Conservation (phyloP, 2,797 vertebrate genomes). For the Pterois miles region DNA sequence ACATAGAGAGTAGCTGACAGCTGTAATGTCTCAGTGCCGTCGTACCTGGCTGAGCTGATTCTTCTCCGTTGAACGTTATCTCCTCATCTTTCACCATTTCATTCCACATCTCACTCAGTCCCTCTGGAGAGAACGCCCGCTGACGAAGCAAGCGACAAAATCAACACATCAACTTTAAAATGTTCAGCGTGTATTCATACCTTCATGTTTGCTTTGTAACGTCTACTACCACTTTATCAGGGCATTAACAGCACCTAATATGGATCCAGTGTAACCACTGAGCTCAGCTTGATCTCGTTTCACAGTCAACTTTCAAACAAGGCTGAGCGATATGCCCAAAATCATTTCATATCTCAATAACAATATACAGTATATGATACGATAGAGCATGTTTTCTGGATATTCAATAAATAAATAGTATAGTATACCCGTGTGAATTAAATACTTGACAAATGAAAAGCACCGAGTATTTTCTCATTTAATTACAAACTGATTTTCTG, state of each 20-base stretch:
- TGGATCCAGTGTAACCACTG: background rate
- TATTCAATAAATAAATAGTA: too few species aligned
- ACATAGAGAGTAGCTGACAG: background rate
- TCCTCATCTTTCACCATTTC: constrained; percentile 99
- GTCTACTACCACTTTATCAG: background rate
- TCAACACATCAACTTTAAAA: background rate
- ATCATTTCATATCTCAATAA: too few species aligned
- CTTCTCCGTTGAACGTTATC: constrained; percentile 91
- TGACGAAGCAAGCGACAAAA: constrained; percentile 57
- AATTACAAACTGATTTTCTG: too few species aligned
- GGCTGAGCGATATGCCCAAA: too few species aligned
- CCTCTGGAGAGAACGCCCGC: constrained; percentile 96
- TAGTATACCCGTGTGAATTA: too few species aligned
- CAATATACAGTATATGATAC: too few species aligned
- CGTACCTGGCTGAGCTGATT: constrained; percentile 87
- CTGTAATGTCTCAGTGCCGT: constrained; percentile 15
- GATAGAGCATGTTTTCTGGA: too few species aligned
- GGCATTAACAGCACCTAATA: background rate
- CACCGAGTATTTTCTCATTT: too few species aligned
- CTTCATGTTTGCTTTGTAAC: background rate
- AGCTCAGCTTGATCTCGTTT: background rate
- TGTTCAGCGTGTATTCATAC: background rate
- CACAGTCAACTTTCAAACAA: background rate
- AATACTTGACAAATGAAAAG: too few species aligned
- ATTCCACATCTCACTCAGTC: constrained; percentile 98